Conservation (phyloP, 2,888 invertebrate genomes). For the Stenotaenia linearis region DNA sequence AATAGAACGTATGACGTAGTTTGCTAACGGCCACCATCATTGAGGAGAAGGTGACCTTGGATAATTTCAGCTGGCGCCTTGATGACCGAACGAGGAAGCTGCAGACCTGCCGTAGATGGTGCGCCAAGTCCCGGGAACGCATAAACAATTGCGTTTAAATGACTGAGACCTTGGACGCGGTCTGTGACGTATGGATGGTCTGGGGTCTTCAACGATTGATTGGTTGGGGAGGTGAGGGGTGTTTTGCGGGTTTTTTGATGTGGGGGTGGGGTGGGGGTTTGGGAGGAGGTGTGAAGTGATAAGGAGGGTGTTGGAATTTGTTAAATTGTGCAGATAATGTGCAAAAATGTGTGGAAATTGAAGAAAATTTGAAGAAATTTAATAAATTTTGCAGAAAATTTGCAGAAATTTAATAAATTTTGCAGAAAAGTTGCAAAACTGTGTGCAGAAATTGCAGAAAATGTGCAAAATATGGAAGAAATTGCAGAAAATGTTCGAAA, state of each 20-base stretch:
- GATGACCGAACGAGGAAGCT: background rate
- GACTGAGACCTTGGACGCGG: background rate
- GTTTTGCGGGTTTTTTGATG: background rate
- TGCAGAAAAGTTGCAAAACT: no score
- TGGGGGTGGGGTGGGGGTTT: no score
- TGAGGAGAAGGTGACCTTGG: background rate
- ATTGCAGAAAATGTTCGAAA: no score
- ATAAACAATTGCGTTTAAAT: background rate
- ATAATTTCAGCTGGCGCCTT: background rate
- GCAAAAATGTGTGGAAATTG: no score
- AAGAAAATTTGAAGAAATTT: background rate
- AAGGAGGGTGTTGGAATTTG: no score
- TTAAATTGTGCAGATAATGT: no score
- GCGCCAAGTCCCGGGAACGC: background rate
- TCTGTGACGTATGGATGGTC: no score
- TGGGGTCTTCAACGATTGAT: no score
- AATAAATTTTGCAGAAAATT: background rate
- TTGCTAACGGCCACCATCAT: background rate
- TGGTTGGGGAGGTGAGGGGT: background rate
- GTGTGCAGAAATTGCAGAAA: no score
- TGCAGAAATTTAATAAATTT: no score
- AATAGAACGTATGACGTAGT: background rate
- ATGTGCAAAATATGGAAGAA: no score
- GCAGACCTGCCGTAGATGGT: background rate
- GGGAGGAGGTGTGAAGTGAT: no score